Percentiles rank a stretch among this genome's conserved stretches.
Evolutionary conservation across 2,797 vertebrate genomes (phyloP).

Genomic region (Loriculus beryllinus): DNA sequence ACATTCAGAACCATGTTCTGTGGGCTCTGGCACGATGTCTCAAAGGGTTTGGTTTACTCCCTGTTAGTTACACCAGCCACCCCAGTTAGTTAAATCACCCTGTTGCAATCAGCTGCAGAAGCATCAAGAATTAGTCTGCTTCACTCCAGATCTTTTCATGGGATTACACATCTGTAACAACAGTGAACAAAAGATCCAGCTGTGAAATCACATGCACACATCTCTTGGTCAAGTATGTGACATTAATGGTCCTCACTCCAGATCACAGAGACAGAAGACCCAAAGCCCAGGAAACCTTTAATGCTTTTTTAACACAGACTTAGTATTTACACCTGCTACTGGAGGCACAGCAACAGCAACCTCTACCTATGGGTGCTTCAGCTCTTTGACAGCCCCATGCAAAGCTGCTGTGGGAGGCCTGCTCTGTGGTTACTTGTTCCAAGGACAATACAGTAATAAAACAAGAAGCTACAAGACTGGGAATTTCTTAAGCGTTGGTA

Average conservation of each 20-base stretch:
- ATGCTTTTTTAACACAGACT: neutral
- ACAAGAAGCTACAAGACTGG: neutral
- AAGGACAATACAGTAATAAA: conserved; percentile 42
- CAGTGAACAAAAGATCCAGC: neutral
- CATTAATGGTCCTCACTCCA: neutral
- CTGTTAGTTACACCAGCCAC: neutral
- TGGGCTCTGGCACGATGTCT: neutral
- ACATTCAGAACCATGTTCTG: neutral
- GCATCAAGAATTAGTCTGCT: neutral
- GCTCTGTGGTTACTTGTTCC: neutral
- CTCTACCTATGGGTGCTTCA: neutral
- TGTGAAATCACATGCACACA: neutral
- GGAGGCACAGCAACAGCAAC: neutral
- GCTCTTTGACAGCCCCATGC: neutral
- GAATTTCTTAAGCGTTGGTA: neutral
- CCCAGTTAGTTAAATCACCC: neutral
- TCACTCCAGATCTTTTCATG: neutral
- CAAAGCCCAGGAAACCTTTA: neutral
- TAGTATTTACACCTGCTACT: rapidly evolving
- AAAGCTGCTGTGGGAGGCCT: neutral
- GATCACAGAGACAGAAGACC: neutral
- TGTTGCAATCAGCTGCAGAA: neutral
- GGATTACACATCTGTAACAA: neutral
- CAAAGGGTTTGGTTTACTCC: neutral
- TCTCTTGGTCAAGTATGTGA: neutral